These are phyloP conservation scores for Phalera bucephala DNA, from an alignment of 2,888 invertebrate species.

Conservation along the genomic window DNA sequence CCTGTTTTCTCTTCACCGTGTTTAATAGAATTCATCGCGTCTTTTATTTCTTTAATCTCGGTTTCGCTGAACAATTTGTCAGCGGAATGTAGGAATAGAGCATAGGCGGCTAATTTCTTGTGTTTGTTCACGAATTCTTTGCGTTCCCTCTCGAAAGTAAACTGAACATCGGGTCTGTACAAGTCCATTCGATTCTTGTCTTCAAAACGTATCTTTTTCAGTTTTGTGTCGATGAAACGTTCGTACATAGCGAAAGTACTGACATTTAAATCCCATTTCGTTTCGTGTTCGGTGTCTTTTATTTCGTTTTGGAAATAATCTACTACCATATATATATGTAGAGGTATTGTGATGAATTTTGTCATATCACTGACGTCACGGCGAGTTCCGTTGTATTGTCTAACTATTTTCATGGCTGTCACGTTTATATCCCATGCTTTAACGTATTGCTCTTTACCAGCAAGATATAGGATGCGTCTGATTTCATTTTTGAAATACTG, in stretches of 20 bases:
- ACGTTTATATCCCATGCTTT: neutral
- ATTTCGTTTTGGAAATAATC: conserved; percentile 12
- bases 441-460: neutral
- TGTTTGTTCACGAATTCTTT: conserved; percentile 12
- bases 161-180: conserved; percentile 7
- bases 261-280: conserved; percentile 15
- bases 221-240: conserved; percentile 15
- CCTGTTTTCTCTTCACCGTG: conserved; percentile 14
- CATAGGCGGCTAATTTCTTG: conserved; percentile 16
- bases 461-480: neutral
- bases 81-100: conserved; percentile 2
- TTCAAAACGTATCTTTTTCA: conserved; percentile 13
- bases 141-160: conserved; percentile 14
- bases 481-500: neutral
- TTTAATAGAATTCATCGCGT: conserved; percentile 5
- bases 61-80: conserved; percentile 3
- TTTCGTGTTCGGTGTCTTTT: neutral
- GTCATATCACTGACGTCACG: too few relatives aligned
- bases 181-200: conserved; percentile 17
- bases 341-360: conserved; percentile 3
- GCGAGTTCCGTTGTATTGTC: neutral
- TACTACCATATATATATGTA: conserved; percentile 15
- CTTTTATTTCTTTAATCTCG: conserved; percentile 8
- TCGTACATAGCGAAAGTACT: conserved; percentile 18
- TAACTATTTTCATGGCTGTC: neutral